These are phyloP conservation scores for Halyomorpha halys DNA, from an alignment of 1,140 invertebrate species.

Conservation along the genomic window DNA sequence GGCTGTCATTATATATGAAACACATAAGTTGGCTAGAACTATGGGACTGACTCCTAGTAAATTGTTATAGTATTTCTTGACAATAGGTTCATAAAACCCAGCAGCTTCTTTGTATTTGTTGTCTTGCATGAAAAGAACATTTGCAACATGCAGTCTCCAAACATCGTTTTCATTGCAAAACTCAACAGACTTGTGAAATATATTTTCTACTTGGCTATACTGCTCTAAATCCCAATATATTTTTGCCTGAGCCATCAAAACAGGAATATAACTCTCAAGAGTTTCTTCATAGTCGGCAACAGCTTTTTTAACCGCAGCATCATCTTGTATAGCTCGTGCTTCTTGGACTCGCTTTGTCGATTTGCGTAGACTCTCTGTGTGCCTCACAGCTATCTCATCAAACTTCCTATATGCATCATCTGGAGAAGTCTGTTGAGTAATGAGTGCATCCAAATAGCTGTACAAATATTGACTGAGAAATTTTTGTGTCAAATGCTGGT, in stretches of 20 bases:
- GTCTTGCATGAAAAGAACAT: slow-evolving; percentile 98
- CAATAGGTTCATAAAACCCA: slow-evolving; percentile 96
- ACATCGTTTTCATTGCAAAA: slow-evolving; percentile 95
- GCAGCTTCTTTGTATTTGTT: slow-evolving; percentile 97
- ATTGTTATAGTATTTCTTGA: slow-evolving; percentile 92
- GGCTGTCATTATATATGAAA: slow-evolving; percentile 97
- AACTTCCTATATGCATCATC: slow-evolving; percentile 96
- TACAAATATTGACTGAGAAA: slow-evolving; percentile 86
- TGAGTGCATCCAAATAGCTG: slow-evolving; percentile 86
- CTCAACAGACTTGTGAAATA: slow-evolving; percentile 91
- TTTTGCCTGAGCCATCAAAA: slow-evolving; percentile 97
- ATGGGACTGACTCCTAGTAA: slow-evolving; percentile 89
- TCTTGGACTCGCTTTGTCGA: slow-evolving; percentile 89
- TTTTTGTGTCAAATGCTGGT: slow-evolving; percentile 93
- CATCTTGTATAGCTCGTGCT: slow-evolving; percentile 74
- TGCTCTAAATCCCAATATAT: slow-evolving; percentile 98
- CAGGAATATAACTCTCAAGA: slow-evolving; percentile 72
- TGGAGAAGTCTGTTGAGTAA: slow-evolving; percentile 93
- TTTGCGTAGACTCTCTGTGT: slow-evolving; percentile 83
- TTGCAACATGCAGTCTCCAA: slow-evolving; percentile 96
- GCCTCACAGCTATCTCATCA: slow-evolving; percentile 85
- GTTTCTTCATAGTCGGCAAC: slow-evolving; percentile 90
- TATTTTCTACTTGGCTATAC: slow-evolving; percentile 87
- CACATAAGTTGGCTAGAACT: slow-evolving; percentile 94
- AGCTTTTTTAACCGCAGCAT: slow-evolving; percentile 77